Base-by-base conservation (phyloP, 2,797 vertebrate genomes). In the Sus cebifrons region DNA sequence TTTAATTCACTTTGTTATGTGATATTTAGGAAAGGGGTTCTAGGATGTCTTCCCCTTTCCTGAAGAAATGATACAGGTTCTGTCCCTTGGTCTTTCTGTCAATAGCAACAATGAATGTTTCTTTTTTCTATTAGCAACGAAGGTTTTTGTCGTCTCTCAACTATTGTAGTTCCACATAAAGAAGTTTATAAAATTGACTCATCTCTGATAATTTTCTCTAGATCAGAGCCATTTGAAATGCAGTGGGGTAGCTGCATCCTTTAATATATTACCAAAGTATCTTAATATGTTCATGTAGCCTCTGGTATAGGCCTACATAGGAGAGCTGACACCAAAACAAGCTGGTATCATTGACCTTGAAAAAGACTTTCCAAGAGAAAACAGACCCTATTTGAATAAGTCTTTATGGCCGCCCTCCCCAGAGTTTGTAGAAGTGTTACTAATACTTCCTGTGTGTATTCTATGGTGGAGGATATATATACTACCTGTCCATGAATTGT, bases 91-190 rank as follows among this genome's bases (percentile, higher is more conserved):
- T 9, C 32, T 95, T 54, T 91, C 79, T 79, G 78, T 79, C 27
- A 91, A 62, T 17, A 67, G 71, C 25, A 86, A 95, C 5, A 78
- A 40, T 12, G 15, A 78, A 40, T 12, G 15, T 81, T 78, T 83
- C 29, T 67, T 92, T 40, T 71, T 71, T n/a, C 49, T 85, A 64
- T 52, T 75, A 97, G 83, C 32, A 89, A 89, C n/a, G n/a, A 36
- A 89, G 23, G 58, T 60, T 44, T 79, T 11, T 75, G 74, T 29
- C 29, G 62, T 83, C 78, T 86, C 20, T 90, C 11, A 94, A 81
- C 60, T 52, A 70, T 1, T 67, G 29, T 60, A n/a, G 81, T n/a
- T 52, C 9, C 62, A 87, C 5, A 70, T n/a, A 12, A 70, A 77
- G 54, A 87, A 70, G 21, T 73, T 94, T n/a, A 0, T 62, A 93